phyloP scores from a whole-genome alignment of 2,797 vertebrate genomes.

The Myotis vivesi region DNA sequence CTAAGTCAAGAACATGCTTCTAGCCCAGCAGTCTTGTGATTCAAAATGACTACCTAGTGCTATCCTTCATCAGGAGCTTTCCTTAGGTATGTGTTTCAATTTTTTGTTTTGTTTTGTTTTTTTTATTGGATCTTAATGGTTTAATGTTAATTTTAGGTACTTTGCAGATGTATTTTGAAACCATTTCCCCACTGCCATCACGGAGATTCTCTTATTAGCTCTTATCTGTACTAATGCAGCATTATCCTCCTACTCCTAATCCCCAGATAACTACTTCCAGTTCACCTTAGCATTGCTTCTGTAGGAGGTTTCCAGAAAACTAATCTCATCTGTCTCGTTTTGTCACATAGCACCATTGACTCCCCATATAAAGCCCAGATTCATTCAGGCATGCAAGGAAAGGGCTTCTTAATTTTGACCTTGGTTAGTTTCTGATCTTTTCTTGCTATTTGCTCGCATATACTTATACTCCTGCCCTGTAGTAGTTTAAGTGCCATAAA shows the following conservation, averaged over 20 bases:
- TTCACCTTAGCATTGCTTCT: not conserved
- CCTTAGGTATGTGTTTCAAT: not conserved
- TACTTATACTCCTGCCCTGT: not conserved
- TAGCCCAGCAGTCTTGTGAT: not conserved
- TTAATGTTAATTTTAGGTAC: not conserved
- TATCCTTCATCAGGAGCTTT: not conserved
- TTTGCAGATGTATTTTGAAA: constrained; percentile 37
- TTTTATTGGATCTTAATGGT: not conserved
- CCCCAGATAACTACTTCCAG: not conserved
- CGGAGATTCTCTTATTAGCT: not conserved
- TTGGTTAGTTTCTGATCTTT: constrained; percentile 39
- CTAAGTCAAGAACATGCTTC: not conserved
- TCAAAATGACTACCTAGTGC: not conserved
- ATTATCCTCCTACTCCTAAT: not conserved
- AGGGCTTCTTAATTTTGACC: not conserved
- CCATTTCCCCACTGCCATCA: not conserved
- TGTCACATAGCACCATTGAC: not conserved
- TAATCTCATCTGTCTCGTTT: not conserved
- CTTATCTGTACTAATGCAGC: not conserved
- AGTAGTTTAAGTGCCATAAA: not conserved
- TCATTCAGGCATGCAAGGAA: not conserved
- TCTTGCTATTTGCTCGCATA: not conserved
- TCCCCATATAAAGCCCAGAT: not conserved
- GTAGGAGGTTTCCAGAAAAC: not conserved
- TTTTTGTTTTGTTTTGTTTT: not conserved